Evolutionary conservation across 2,888 invertebrate species (phyloP).

Genomic region (Aquatica leii): DNA sequence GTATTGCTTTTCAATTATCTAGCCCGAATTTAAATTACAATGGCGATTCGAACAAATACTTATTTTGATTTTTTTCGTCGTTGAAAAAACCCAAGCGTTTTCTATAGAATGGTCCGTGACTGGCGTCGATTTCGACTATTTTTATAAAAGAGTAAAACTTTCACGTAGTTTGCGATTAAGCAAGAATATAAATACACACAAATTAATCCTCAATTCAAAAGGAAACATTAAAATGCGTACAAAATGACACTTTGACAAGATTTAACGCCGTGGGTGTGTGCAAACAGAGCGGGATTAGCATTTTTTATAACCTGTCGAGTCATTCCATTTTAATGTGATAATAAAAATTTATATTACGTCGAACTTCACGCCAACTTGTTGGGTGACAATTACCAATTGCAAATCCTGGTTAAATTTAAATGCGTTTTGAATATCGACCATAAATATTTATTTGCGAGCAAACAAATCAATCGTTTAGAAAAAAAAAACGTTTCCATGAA

Average conservation of each 20-base stretch:
- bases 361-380: constrained; percentile 10
- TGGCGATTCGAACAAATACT: background rate
- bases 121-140: too few species aligned
- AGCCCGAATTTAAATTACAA: constrained; percentile 3
- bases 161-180: background rate
- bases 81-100: background rate
- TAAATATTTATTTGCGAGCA: too few species aligned
- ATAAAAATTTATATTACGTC: constrained; percentile 12
- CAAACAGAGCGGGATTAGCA: constrained; percentile 13
- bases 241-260: constrained; percentile 13
- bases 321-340: constrained; percentile 13
- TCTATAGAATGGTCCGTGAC: background rate
- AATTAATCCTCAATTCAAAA: constrained; percentile 12
- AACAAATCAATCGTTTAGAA: too few species aligned
- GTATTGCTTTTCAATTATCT: constrained; percentile 10
- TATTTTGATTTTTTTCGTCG: background rate
- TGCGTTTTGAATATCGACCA: background rate
- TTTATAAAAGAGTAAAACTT: background rate
- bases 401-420: constrained; percentile 5
- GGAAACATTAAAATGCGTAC: constrained; percentile 11
- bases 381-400: constrained; percentile 10
- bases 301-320: constrained; percentile 11
- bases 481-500: too few species aligned
- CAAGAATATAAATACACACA: constrained; percentile 11
- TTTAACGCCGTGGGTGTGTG: constrained; percentile 11